A percentile compares a stretch with the other conserved stretches of the same genome.
phyloP scores from a whole-genome alignment of 2,113 vertebrate genomes.

The Rhinoptilus africanus region DNA sequence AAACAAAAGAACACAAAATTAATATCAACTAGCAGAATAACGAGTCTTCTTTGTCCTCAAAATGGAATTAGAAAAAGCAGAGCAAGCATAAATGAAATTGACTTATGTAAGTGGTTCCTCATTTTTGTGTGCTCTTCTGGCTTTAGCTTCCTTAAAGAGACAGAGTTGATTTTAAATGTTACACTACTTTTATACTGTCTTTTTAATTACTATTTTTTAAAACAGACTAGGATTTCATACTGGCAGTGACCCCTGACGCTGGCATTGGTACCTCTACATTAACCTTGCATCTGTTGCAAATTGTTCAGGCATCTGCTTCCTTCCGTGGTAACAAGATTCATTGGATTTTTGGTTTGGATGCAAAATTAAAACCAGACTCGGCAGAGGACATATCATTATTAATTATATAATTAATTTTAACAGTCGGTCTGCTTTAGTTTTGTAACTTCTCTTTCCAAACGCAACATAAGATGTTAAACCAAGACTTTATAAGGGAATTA shows the following conservation, averaged over 20 bases:
- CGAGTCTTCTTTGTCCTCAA: background rate
- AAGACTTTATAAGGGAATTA: background rate
- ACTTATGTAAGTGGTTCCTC: conserved; percentile 46
- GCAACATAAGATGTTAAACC: background rate
- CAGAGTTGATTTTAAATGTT: background rate
- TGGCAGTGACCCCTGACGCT: background rate
- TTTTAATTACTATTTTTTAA: background rate
- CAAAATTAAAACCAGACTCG: conserved; percentile 11
- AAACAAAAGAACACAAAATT: conserved; percentile 21
- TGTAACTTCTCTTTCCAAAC: background rate
- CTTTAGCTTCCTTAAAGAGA: conserved; percentile 35
- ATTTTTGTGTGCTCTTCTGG: background rate
- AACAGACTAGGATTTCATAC: background rate
- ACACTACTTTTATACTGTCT: background rate
- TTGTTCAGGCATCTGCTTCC: conserved; percentile 25
- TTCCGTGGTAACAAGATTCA: background rate
- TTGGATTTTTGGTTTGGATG: background rate
- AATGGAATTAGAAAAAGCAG: conserved; percentile 50
- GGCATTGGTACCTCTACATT: background rate
- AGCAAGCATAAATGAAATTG: conserved; percentile 53
- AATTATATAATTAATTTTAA: background rate
- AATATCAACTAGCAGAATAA: background rate
- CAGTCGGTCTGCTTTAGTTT: background rate
- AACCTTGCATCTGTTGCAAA: conserved; percentile 21
- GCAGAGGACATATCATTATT: background rate